Evolutionary conservation across 2,888 invertebrate genomes (phyloP).

Genomic region (Nymphalis polychloros): DNA sequence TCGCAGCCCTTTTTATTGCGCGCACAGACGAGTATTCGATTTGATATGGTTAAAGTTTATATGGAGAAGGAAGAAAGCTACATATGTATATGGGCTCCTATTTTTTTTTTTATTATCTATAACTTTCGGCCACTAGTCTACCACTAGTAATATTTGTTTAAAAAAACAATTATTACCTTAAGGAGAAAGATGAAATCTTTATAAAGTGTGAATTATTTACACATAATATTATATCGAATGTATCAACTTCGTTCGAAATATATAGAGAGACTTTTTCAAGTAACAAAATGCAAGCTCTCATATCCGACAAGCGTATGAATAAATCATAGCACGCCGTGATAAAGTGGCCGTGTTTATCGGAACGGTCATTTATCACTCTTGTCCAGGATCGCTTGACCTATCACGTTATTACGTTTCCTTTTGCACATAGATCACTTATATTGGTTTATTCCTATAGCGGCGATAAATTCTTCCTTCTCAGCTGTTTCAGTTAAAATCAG

Average conservation of each 20-base stretch:
- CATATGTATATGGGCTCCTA: no score
- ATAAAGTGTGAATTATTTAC: not conserved
- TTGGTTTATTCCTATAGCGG: slow-evolving; percentile 16
- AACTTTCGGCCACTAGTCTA: no score
- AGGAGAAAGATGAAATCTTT: no score
- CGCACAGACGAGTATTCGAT: no score
- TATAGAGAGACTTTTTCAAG: slow-evolving; percentile 37
- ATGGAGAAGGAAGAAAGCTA: no score
- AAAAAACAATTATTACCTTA: no score
- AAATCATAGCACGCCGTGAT: slow-evolving; percentile 78
- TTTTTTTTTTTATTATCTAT: no score
- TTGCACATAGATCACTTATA: slow-evolving; percentile 11
- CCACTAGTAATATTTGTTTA: no score
- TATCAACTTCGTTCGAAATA: slow-evolving; percentile 8
- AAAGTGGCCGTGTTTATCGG: slow-evolving; percentile 79
- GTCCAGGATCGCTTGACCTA: slow-evolving; percentile 53
- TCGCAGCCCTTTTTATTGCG: no score
- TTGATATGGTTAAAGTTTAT: no score
- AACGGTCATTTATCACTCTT: slow-evolving; percentile 73
- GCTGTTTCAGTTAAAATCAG: slow-evolving; percentile 26
- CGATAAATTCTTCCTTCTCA: slow-evolving; percentile 26
- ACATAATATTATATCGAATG: not conserved
- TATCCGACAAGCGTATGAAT: slow-evolving; percentile 75
- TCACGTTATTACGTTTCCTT: slow-evolving; percentile 33
- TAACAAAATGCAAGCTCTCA: slow-evolving; percentile 66